Conservation (phyloP, 1,140 invertebrate species). For the Drosophila ananassae region DNA sequence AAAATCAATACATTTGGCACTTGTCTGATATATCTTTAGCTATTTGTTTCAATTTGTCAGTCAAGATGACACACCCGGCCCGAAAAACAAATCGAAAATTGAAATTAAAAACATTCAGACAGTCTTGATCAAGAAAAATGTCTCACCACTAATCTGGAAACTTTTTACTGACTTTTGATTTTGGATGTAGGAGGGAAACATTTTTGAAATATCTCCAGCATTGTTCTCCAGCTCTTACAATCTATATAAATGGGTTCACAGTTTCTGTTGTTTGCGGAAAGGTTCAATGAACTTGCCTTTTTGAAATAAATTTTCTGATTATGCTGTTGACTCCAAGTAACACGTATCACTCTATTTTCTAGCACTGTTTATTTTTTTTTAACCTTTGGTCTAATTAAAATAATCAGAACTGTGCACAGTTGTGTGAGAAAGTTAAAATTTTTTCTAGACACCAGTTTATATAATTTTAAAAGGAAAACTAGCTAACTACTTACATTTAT, state of each 20-base stretch:
- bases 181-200: background rate
- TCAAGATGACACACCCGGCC: slow-evolving; percentile 55
- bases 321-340: slow-evolving; percentile 2
- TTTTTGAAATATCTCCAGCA: slow-evolving; percentile 12
- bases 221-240: slow-evolving; percentile 13
- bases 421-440: no score
- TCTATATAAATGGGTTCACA: slow-evolving; percentile 20
- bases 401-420: no score
- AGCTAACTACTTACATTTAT: slow-evolving; percentile 1
- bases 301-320: background rate
- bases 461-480: background rate
- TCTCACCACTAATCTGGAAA: slow-evolving; percentile 12
- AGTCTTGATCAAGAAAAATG: slow-evolving; percentile 50
- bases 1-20: slow-evolving; percentile 45
- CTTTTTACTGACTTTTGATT: slow-evolving; percentile 9
- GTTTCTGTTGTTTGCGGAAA: slow-evolving; percentile 14
- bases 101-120: slow-evolving; percentile 65
- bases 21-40: slow-evolving; percentile 48
- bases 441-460: background rate
- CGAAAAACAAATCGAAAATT: slow-evolving; percentile 43
- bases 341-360: slow-evolving; percentile 19
- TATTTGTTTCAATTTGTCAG: slow-evolving; percentile 70
- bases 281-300: slow-evolving; percentile 22
- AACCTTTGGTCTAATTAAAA: no score
- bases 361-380: no score